Base-by-base conservation (phyloP, 1,140 invertebrate species). In the Mya arenaria region DNA sequence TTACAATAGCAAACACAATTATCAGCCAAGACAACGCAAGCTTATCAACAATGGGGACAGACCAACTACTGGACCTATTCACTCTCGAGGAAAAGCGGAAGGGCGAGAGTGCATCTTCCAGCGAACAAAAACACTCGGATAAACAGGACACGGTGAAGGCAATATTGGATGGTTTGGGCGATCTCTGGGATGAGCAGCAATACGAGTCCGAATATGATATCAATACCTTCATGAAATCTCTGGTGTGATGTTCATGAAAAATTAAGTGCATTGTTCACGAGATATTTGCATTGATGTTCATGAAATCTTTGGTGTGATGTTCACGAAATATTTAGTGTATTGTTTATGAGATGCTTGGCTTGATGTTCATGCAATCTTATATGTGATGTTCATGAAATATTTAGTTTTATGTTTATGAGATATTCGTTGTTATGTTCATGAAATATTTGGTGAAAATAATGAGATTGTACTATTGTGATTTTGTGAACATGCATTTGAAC, bases 171-270 rank as follows among this genome's bases (percentile, higher is more conserved):
- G 96, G 95, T 48, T 92, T 99, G 48, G 97, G 97, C 3, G 98
- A 99, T 87, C 93, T 99, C 0, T 99, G 98, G 98, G 98, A 98
- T 84, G 96, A 97, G 84, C 95, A 96, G 85, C 96, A 98, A 91
- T 99, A 99, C 90, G 97, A 99, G 85, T 96, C 96, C 87, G 98
- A 99, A 92, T 99, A 99, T 90, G 97, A 99, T 93, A 94, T 99
- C 89, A 94, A 95, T 30, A 95, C 94, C 86, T 98, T 97, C 86
- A 92, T 95, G 77, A 86, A 93, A 58, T 93, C 91, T 73, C 84
- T 94, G 28, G 60, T 34, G 23, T 81, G 37, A 73, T 48, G n/a
- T 30, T 4, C 17, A 15, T 44, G 17, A 32, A n/a, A n/a, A n/a
- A n/a, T n/a, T n/a, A n/a, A n/a, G n/a, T n/a, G n/a, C n/a, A n/a